Evolutionary conservation across 2,888 invertebrate species (phyloP), one percentile per base, ranked within the genome.

Genomic region (Anodontia alba): DNA sequence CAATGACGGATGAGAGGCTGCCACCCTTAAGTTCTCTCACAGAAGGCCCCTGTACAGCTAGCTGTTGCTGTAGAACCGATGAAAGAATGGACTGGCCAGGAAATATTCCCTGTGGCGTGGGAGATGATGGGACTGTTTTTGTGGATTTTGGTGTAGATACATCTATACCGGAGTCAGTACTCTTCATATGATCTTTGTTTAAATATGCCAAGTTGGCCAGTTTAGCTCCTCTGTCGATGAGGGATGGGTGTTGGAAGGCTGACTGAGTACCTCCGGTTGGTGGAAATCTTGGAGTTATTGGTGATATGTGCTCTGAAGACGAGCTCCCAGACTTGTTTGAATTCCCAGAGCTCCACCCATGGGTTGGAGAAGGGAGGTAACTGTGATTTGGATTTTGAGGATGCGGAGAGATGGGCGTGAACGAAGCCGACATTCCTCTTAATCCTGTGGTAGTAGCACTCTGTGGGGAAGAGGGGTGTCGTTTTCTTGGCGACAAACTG

Each of bases 391-490:
- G 91, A 20, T 92, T 90, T 71, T 89, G 90, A 26, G 91, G 91
- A 81, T 93, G 93, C 10, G 93, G 93, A 33, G 93, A 93, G 91
- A 98, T 98, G 42, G 99, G 98, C 95, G 98, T 97, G 95, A 98
- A 98, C 88, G 98, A 96, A 95, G 98, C 98, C 7, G 94, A 80
- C 23, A 88, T 88, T 5, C 88, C 84, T 96, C 96, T 93, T 96
- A 81, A 97, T 96, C 93, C 96, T 96, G 95, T 96, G 95, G 86
- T 84, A 8, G 90, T 96, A 20, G 81, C 78, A 62, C 80, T 84
- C 62, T 90, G 90, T 7, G 92, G 92, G 0, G 94, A 93, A 29
- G 91, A 88, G 8, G 92, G 91, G 49, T 88, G 90, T 43, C 90
- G 89, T 81, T 86, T 83, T 49, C 86, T 29, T 54, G 86, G 86